phyloP scores from a whole-genome alignment of 2,888 invertebrate species.

The Nomada lathburiana region DNA sequence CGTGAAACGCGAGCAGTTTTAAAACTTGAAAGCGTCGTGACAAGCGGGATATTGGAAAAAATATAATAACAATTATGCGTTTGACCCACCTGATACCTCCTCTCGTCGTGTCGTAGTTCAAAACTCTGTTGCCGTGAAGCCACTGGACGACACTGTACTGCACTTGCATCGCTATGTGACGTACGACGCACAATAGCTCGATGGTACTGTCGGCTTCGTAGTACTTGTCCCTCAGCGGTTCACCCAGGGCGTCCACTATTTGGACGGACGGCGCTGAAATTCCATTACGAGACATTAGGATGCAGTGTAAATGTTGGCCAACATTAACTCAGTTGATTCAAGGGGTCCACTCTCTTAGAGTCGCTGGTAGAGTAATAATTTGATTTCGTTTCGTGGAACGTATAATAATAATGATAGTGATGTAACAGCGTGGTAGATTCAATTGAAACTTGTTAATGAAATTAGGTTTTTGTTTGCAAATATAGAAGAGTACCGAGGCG shows the following conservation, averaged over 20 bases:
- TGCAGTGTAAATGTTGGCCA: not conserved
- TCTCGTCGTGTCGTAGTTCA: slow-evolving; percentile 88
- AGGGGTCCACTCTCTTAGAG: not conserved
- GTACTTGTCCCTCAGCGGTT: slow-evolving; percentile 88
- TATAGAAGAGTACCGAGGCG: too few species aligned
- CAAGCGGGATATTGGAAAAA: too few species aligned
- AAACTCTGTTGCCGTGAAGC: slow-evolving; percentile 88
- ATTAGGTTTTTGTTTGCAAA: too few species aligned
- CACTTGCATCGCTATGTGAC: slow-evolving; percentile 85
- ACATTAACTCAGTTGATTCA: not conserved
- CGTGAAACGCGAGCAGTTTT: too few species aligned
- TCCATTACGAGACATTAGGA: slow-evolving; percentile 25
- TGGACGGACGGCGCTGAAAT: slow-evolving; percentile 88
- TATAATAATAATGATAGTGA: too few species aligned
- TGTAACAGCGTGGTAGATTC: too few species aligned
- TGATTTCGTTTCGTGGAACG: not conserved
- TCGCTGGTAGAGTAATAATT: not conserved
- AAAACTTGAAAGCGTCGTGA: too few species aligned
- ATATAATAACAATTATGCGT: slow-evolving; percentile 14
- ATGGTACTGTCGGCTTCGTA: slow-evolving; percentile 90
- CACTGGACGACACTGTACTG: slow-evolving; percentile 87
- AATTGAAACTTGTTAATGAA: too few species aligned
- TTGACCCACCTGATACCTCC: slow-evolving; percentile 87
- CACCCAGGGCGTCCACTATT: slow-evolving; percentile 89
- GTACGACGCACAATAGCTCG: slow-evolving; percentile 88